phyloP scores from a whole-genome alignment of 2,888 invertebrate genomes.

The Ametastegia equiseti region DNA sequence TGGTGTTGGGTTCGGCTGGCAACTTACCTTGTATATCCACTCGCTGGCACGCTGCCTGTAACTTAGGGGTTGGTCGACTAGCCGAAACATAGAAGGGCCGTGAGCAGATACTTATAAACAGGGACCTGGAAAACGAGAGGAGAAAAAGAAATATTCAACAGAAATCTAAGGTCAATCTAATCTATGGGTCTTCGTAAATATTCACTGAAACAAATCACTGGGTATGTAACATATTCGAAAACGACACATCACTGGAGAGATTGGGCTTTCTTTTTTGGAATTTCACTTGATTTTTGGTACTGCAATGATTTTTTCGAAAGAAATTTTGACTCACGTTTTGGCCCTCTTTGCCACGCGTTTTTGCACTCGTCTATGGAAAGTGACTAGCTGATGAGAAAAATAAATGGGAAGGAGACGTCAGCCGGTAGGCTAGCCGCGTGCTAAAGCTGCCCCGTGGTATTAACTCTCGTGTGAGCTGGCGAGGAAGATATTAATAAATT shows the following conservation, averaged over 20 bases:
- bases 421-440: not conserved
- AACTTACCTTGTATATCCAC: constrained; percentile 72
- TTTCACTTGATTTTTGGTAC: not conserved
- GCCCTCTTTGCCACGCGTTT: not conserved
- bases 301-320: not conserved
- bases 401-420: not conserved
- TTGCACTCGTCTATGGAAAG: not conserved
- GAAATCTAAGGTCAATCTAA: not conserved
- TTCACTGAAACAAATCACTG: not conserved
- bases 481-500: not conserved
- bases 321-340: not conserved
- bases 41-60: constrained; percentile 68
- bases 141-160: constrained; percentile 23
- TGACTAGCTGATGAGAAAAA: not conserved
- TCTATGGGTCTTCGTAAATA: not conserved
- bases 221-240: not conserved
- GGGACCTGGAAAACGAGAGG: constrained; percentile 45
- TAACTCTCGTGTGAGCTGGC: not conserved
- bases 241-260: not conserved
- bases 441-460: not conserved
- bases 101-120: constrained; percentile 51
- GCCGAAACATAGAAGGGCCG: constrained; percentile 72
- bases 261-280: not conserved
- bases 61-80: constrained; percentile 66
- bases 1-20: constrained; percentile 44